Evolutionary conservation across 1,140 invertebrate species (phyloP).

Genomic region (Olivierus martensii): DNA sequence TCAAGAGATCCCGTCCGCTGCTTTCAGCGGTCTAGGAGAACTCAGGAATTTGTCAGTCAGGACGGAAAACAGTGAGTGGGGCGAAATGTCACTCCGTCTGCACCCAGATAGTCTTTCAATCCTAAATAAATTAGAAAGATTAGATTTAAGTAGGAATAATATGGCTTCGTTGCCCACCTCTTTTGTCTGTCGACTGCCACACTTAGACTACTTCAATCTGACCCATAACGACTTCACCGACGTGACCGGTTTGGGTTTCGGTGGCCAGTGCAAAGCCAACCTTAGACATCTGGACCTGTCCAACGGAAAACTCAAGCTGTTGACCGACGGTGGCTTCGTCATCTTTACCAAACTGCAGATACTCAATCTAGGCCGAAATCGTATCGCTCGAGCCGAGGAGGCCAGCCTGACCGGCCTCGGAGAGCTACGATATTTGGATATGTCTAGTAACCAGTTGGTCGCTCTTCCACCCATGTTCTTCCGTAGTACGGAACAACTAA

Average conservation of each 20-base stretch:
- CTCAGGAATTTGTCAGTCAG: slow-evolving; percentile 21
- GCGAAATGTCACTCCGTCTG: slow-evolving; percentile 57
- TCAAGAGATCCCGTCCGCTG: slow-evolving; percentile 14
- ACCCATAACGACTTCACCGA: slow-evolving; percentile 64
- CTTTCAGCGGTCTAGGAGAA: slow-evolving; percentile 20
- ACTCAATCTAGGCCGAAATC: slow-evolving; percentile 62
- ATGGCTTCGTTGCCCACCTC: slow-evolving; percentile 57
- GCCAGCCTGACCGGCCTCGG: slow-evolving; percentile 50
- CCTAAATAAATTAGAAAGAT: slow-evolving; percentile 46
- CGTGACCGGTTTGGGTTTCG: slow-evolving; percentile 49
- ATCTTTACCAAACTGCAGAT: slow-evolving; percentile 54
- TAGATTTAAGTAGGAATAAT: slow-evolving; percentile 65
- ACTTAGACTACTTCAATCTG: slow-evolving; percentile 21
- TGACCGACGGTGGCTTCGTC: slow-evolving; percentile 60
- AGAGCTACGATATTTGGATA: slow-evolving; percentile 50
- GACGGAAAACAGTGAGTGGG: slow-evolving; percentile 40
- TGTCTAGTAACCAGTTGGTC: slow-evolving; percentile 64
- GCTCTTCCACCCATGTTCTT: slow-evolving; percentile 71
- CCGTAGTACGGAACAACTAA: slow-evolving; percentile 49
- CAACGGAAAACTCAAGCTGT: slow-evolving; percentile 55
- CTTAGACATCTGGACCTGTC: slow-evolving; percentile 68
- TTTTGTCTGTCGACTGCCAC: slow-evolving; percentile 51
- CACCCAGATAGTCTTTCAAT: slow-evolving; percentile 51
- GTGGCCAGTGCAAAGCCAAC: slow-evolving; percentile 48
- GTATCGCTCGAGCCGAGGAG: slow-evolving; percentile 51